These are phyloP conservation scores for Mormyrus hasselquistii DNA, from an alignment of 2,797 vertebrate species.

Conservation along the genomic window DNA sequence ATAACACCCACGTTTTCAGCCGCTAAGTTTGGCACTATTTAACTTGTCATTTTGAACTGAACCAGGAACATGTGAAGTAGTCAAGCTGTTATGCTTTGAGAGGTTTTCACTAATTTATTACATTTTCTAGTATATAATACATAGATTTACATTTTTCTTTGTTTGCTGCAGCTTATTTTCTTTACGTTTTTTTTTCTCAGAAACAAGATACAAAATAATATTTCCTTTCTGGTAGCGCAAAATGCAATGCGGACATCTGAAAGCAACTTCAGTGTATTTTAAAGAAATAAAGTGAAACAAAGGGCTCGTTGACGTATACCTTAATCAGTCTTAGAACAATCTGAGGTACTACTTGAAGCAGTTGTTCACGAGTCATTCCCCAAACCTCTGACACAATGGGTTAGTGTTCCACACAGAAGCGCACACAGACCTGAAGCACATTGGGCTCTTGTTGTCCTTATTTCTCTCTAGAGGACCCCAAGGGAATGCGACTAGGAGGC, in stretches of 20 bases:
- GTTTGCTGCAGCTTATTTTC: not conserved
- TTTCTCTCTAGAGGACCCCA: slow-evolving; percentile 72
- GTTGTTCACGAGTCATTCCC: slow-evolving; percentile 53
- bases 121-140: not conserved
- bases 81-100: slow-evolving; percentile 14
- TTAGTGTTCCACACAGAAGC: slow-evolving; percentile 57
- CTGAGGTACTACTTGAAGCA: slow-evolving; percentile 52
- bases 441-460: slow-evolving; percentile 63
- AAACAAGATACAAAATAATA: not conserved
- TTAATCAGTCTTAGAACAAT: slow-evolving; percentile 52
- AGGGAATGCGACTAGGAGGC: slow-evolving; percentile 81
- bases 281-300: slow-evolving; percentile 45
- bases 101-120: slow-evolving; percentile 1
- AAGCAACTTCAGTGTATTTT: slow-evolving; percentile 42
- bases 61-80: slow-evolving; percentile 46
- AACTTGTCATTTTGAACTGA: slow-evolving; percentile 46
- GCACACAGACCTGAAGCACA: slow-evolving; percentile 45
- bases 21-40: slow-evolving; percentile 42
- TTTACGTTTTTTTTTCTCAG: not conserved
- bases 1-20: slow-evolving; percentile 46
- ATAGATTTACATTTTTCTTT: not conserved
- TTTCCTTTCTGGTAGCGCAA: slow-evolving; percentile 34
- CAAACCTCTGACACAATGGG: slow-evolving; percentile 55
- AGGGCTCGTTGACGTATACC: slow-evolving; percentile 55
- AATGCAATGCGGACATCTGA: slow-evolving; percentile 28